These are phyloP conservation scores for Zoanthus gigantus DNA, from an alignment of 92 coral and sea anemone genomes.

Conservation along the genomic window DNA sequence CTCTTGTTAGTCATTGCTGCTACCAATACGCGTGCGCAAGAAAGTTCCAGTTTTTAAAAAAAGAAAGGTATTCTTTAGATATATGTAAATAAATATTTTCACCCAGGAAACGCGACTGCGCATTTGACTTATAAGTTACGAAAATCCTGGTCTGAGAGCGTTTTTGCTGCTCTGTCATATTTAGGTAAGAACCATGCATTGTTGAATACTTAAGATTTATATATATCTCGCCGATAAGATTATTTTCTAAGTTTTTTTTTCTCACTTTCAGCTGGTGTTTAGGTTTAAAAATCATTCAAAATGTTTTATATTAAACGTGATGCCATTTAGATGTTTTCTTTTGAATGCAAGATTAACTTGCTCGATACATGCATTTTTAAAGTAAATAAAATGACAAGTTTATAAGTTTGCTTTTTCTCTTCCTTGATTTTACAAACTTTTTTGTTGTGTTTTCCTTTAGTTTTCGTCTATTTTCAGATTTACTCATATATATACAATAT, in stretches of 20 bases:
- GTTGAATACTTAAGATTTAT: neutral
- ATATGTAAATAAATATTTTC: neutral
- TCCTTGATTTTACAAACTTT: neutral
- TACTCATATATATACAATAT: too few relatives aligned
- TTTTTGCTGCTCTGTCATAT: neutral
- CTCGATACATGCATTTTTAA: neutral
- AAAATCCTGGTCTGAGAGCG: neutral
- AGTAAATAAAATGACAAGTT: neutral
- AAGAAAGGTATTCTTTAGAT: neutral
- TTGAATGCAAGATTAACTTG: neutral
- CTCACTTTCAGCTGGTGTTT: too few relatives aligned
- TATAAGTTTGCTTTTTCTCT: neutral
- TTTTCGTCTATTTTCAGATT: neutral
- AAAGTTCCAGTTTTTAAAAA: neutral
- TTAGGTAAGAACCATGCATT: neutral
- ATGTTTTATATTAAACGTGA: neutral
- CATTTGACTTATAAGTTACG: neutral
- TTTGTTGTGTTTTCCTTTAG: neutral
- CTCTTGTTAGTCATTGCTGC: neutral
- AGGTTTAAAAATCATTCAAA: neutral
- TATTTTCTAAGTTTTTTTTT: neutral
- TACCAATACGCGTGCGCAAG: slow-evolving; percentile 16
- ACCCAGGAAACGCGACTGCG: neutral
- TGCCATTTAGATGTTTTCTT: neutral
- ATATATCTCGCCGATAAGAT: neutral